Evolutionary conservation across 1,140 invertebrate genomes (phyloP), one percentile per base, ranked within the genome.

Genomic region (Sycobia sp.): DNA sequence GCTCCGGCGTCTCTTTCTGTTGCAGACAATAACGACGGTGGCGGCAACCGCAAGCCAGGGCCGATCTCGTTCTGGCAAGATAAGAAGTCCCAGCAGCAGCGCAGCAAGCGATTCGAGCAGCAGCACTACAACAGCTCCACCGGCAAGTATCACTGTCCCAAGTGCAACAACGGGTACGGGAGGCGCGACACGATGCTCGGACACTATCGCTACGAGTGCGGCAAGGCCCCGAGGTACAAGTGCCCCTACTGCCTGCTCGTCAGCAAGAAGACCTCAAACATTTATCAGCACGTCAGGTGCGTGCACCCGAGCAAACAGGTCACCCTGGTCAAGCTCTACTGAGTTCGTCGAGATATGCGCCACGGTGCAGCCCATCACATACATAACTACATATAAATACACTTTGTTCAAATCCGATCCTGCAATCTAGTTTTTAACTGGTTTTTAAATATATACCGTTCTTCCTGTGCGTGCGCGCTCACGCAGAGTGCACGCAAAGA

Each of bases 211-310:
- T 83, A 83, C 77, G 85, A 87, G 70, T 87, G 86, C 62, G 86
- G 86, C 11, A 83, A 86, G 66, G 84, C 86, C 47, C 85, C 86
- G 4, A 73, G 84, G 23, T 85, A 84, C 72, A 83, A 85, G 65
- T 88, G 86, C 67, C 84, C 83, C 20, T 77, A 82, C 63, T 87
- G 85, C 68, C 47, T 73, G 0, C 68, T 76, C 22, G 72, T 73
- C 70, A 78, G 76, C 59, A 82, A 81, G 68, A 81, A 80, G 61
- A 76, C 75, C 0, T 80, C 78, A 20, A 82, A 80, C 51, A 72
- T 82, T 58, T 80, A 80, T 58, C 78, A 81, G 22, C 80, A 81
- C 66, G 67, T 81, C 18, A 71, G 76, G 63, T 67, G 65, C 36
- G 75, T 78, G 14, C 80, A 81, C 43, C 77, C 75, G 1, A 67